A percentile compares a stretch with the other conserved stretches of the same genome.
phyloP scores from a whole-genome alignment of 1,140 invertebrate genomes.

The Medauroidea extradentata region DNA sequence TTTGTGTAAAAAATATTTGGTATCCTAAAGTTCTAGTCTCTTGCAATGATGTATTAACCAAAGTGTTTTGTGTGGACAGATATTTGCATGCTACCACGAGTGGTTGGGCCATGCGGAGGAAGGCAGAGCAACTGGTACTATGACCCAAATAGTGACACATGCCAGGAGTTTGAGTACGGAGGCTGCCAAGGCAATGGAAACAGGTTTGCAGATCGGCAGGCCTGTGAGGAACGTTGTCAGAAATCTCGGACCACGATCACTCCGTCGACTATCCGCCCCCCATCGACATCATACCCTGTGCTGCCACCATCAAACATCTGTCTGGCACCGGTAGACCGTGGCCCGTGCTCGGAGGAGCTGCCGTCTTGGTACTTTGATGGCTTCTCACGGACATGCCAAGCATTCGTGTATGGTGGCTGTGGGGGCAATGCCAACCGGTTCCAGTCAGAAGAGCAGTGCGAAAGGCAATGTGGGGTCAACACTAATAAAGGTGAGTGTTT shows the following conservation, averaged over 20 bases:
- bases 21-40: neutral
- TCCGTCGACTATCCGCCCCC: neutral
- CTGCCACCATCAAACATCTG: slow-evolving; percentile 52
- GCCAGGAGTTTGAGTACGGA: slow-evolving; percentile 63
- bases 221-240: slow-evolving; percentile 45
- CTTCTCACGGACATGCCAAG: slow-evolving; percentile 52
- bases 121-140: slow-evolving; percentile 69
- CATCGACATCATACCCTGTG: neutral
- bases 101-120: slow-evolving; percentile 67
- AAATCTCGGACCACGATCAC: neutral
- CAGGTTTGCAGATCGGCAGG: slow-evolving; percentile 48
- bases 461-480: slow-evolving; percentile 70
- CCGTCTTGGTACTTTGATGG: slow-evolving; percentile 72
- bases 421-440: slow-evolving; percentile 81
- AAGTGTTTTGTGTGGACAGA: slow-evolving; percentile 42
- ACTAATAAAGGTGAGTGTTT: slow-evolving; percentile 59
- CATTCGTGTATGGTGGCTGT: slow-evolving; percentile 78
- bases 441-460: slow-evolving; percentile 72
- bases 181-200: slow-evolving; percentile 69
- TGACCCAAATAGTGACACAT: slow-evolving; percentile 58
- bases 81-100: slow-evolving; percentile 64
- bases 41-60: neutral
- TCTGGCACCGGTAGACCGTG: slow-evolving; percentile 55
- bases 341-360: slow-evolving; percentile 62
- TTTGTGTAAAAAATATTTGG: no score